Base-by-base conservation (phyloP, 2,113 vertebrate species). In the Ceyx cyanopectus region DNA sequence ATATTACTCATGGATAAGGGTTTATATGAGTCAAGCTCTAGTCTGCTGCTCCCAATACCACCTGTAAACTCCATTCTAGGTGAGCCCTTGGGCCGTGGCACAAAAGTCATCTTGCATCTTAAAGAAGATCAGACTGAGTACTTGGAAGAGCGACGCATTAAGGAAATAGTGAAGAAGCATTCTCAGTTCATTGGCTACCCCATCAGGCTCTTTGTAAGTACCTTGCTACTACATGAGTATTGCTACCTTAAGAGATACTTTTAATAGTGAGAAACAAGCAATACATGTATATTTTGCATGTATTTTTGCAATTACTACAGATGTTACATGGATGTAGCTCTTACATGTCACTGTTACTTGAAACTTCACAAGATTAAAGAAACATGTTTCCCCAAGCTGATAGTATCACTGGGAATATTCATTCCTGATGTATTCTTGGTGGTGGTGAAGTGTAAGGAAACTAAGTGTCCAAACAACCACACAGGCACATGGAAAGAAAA, bases 141-240 rank as follows among this genome's bases (percentile, higher is more conserved):
- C 51, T 27, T 98, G 48, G 98, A 98, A 50, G 98, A 98, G n/a
- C 88, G 97, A 5, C 82, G 98, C 2, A 95, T 98, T 58, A 98
- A 98, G 85, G 98, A 98, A 75, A 98, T 98, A 0, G 98, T 98
- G 60, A 98, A 98, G 93, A 98, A 98, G n/a, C 98, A 98, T 43
- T 98, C 98, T 2, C 98, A 98, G 86, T 98, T 98, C 43, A 98
- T 98, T 0, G 98, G 98, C n/a, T 98, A 98, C 53, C 98, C 98
- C 1, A 98, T 98, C 21, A 98, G 98, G 0, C 97, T 98, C 1
- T 98, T 98, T 34, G 98, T 98, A 97, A 1, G 98, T 98, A 21
- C 3, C 3, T 70, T 29, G 1, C 0, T 6, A 13, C 2, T 23
- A 3, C 4, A 4, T 7, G 2, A 18, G 1, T 37, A 3, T 6